phyloP scores from a whole-genome alignment of 1,140 invertebrate species.

The Pseudomyrmex gracilis region DNA sequence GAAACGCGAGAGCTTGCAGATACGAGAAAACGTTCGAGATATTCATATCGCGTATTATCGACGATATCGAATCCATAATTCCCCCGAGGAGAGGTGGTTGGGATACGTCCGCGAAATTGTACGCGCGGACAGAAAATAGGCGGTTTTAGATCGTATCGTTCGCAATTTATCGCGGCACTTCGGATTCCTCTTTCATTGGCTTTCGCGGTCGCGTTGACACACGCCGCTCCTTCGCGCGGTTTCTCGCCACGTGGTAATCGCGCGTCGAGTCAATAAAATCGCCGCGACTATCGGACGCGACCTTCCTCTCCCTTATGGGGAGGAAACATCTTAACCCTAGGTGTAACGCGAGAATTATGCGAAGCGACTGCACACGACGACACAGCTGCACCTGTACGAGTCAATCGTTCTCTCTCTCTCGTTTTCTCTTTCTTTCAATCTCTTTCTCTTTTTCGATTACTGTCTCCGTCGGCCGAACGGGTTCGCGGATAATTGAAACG shows the following conservation, averaged over 20 bases:
- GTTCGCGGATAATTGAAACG: conserved; percentile 58
- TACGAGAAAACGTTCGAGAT: conserved; percentile 16
- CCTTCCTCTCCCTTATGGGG: conserved; percentile 19
- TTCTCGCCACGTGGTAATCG: neutral
- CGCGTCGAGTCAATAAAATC: conserved; percentile 46
- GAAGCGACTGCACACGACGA: neutral
- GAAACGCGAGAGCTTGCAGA: neutral
- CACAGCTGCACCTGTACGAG: conserved; percentile 4
- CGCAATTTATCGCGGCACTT: conserved; percentile 50
- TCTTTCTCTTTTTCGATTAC: neutral
- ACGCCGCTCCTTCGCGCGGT: neutral
- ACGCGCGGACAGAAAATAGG: conserved; percentile 20
- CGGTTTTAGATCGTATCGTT: conserved; percentile 42
- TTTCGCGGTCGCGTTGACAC: conserved; percentile 19
- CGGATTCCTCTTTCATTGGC: conserved; percentile 20
- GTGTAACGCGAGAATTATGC: conserved; percentile 47
- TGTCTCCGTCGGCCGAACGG: neutral
- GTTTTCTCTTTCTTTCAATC: neutral
- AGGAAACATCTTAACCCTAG: conserved; percentile 45
- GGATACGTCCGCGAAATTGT: conserved; percentile 26
- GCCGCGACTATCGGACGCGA: neutral
- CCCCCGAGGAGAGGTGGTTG: neutral
- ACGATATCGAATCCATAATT: conserved; percentile 18
- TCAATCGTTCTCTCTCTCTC: neutral
- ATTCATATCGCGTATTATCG: conserved; percentile 13